Evolutionary conservation across 92 coral and sea anemone genomes (phyloP).

Genomic region (Montipora capitata): DNA sequence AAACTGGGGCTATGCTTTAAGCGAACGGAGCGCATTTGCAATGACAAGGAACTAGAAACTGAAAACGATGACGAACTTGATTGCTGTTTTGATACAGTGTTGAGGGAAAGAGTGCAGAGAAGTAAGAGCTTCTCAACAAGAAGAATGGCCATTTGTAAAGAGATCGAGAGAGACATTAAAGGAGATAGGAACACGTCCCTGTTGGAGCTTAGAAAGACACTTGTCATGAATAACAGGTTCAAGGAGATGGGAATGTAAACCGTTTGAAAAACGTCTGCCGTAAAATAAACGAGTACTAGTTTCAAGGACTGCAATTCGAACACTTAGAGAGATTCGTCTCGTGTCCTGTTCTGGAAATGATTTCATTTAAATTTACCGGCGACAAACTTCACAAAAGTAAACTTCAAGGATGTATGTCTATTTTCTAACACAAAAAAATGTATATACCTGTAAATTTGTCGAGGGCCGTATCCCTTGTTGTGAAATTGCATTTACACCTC

Average conservation of each 20-base stretch:
- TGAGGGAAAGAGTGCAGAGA: conserved; percentile 20
- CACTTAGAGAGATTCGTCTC: too few relatives aligned
- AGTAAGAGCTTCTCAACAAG: conserved; percentile 23
- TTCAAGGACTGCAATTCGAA: too few relatives aligned
- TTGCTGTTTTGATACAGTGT: conserved; percentile 11
- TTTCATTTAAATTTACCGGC: too few relatives aligned
- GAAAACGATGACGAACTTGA: conserved; percentile 44
- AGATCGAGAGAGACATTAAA: conserved; percentile 17
- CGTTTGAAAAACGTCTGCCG: background rate
- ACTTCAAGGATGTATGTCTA: too few relatives aligned
- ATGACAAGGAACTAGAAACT: conserved; percentile 9
- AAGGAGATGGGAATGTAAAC: conserved; percentile 45
- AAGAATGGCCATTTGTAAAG: conserved; percentile 51
- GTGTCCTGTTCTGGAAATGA: too few relatives aligned
- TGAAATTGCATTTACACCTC: too few relatives aligned
- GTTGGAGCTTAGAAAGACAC: conserved; percentile 38
- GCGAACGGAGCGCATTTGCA: background rate
- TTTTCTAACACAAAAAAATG: too few relatives aligned
- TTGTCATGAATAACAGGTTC: conserved; percentile 43
- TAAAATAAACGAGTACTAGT: too few relatives aligned
- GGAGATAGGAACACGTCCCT: conserved; percentile 24
- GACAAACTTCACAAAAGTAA: too few relatives aligned
- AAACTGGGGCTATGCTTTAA: conserved; percentile 19
- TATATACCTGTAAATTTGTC: too few relatives aligned
- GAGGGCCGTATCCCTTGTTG: too few relatives aligned